Evolutionary conservation across 2,888 invertebrate species (phyloP), one percentile per base, ranked within the genome.

Genomic region (Theretra japonica): DNA sequence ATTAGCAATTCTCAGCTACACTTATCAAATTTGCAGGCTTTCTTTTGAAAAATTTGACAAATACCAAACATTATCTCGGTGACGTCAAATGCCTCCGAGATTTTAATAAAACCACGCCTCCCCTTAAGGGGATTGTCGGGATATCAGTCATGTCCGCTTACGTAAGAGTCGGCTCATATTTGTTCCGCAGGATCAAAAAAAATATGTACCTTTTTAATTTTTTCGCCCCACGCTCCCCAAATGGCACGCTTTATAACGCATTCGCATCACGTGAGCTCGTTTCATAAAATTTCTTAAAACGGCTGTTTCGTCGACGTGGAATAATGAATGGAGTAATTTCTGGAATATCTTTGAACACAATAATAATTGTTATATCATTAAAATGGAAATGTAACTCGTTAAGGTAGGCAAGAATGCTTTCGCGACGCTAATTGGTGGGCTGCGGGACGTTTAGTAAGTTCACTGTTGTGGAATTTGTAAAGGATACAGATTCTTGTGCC

Each of bases 261-360:
- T 89, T 90, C 88, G 73, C 75, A 82, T 85, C 89, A 87, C 88
- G 89, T 86, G 77, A 80, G 80, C 79, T 82, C 83, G 87, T 89
- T 90, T 86, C 87, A 88, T 89, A 89, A 89, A 88, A 83, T 72
- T 85, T 84, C 84, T 86, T 86, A 83, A 86, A 88, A 86, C 83
- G 86, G 84, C 80, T 81, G 81, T 81, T 83, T 78, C 82, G 83
- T 85, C 85, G 86, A 86, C 86, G 82, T 73, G 79, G 77, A 79
- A 82, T 77, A 82, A 86, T 84, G 80, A 82, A 80, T 77, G 19
- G n/a, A 57, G 33, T 28, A 23, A 50, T 23, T 33, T 11, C 17
- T 19, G 23, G 30, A 33, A 57, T 68, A 23, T 73, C 57, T 58
- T 53, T 28, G 56, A 56, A 56, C 50, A 62, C 21, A 59, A 69